Percentiles rank a stretch among this genome's conserved stretches.
Evolutionary conservation across 1,140 invertebrate species (phyloP).

Genomic region (Ceratina japonica): DNA sequence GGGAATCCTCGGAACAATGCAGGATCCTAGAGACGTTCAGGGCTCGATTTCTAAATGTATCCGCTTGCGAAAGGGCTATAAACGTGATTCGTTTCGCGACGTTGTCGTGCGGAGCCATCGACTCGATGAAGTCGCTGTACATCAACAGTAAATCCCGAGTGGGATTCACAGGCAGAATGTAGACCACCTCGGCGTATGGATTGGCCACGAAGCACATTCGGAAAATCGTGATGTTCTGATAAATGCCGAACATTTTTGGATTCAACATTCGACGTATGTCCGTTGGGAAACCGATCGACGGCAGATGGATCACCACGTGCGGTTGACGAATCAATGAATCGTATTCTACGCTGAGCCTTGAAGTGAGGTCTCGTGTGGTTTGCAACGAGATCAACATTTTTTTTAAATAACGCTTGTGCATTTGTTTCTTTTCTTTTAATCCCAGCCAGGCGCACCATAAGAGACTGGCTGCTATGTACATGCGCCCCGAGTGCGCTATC

Average conservation of each 20-base stretch:
- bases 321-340: conserved; percentile 8
- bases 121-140: conserved; percentile 56
- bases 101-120: conserved; percentile 30
- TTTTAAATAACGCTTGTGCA: conserved; percentile 40
- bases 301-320: conserved; percentile 50
- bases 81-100: conserved; percentile 45
- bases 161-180: conserved; percentile 43
- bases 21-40: conserved; percentile 49
- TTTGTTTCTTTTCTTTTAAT: conserved; percentile 29
- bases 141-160: conserved; percentile 39
- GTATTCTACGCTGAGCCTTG: conserved; percentile 39
- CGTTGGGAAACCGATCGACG: conserved; percentile 43
- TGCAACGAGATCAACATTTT: conserved; percentile 47
- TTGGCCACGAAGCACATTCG: conserved; percentile 48
- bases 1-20: conserved; percentile 46
- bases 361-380: conserved; percentile 22
- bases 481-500: background rate
- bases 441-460: conserved; percentile 53
- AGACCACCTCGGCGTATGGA: conserved; percentile 37
- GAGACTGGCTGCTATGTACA: conserved; percentile 57
- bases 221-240: conserved; percentile 42
- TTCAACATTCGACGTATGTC: conserved; percentile 26
- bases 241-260: conserved; percentile 16
- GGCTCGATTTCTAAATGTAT: conserved; percentile 11
- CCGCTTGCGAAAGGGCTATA: conserved; percentile 36